These are phyloP conservation scores for Limenitis camilla DNA, from an alignment of 2,888 invertebrate genomes.

Conservation along the genomic window DNA sequence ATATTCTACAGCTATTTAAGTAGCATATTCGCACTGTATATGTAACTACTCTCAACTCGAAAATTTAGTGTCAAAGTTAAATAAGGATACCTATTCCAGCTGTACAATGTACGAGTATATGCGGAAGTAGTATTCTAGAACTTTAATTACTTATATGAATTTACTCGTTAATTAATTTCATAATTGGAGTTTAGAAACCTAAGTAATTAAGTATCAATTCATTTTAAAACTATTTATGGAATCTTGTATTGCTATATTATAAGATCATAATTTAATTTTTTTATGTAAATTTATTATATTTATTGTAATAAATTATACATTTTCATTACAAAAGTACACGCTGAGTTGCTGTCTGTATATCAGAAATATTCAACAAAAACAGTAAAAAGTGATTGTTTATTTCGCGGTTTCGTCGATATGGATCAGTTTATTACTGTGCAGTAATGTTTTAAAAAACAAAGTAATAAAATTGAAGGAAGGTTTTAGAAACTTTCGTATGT, in stretches of 20 bases:
- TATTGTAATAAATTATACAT: too few species aligned
- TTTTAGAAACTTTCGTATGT: slow-evolving; percentile 27
- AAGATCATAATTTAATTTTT: too few species aligned
- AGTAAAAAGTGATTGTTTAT: slow-evolving; percentile 7
- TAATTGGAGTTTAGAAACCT: too few species aligned
- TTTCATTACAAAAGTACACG: too few species aligned
- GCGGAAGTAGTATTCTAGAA: slow-evolving; percentile 19
- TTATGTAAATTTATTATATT: too few species aligned
- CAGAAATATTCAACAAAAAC: neutral
- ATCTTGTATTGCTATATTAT: too few species aligned
- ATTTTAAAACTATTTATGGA: too few species aligned
- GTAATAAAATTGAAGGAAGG: slow-evolving; percentile 29
- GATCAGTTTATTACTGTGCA: slow-evolving; percentile 8
- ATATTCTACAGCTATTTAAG: slow-evolving; percentile 18
- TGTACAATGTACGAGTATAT: too few species aligned
- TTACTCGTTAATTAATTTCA: too few species aligned
- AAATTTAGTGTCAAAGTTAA: slow-evolving; percentile 32
- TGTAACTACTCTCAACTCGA: slow-evolving; percentile 23
- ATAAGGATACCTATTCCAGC: slow-evolving; percentile 6
- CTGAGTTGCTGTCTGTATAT: neutral
- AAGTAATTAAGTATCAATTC: too few species aligned
- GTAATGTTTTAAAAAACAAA: slow-evolving; percentile 8
- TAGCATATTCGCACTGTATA: slow-evolving; percentile 24
- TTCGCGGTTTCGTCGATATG: slow-evolving; percentile 7
- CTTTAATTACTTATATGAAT: slow-evolving; percentile 7